A percentile compares a stretch with the other conserved stretches of the same genome.
Evolutionary conservation across 2,888 invertebrate species (phyloP).

Genomic region (Idaea aversata): DNA sequence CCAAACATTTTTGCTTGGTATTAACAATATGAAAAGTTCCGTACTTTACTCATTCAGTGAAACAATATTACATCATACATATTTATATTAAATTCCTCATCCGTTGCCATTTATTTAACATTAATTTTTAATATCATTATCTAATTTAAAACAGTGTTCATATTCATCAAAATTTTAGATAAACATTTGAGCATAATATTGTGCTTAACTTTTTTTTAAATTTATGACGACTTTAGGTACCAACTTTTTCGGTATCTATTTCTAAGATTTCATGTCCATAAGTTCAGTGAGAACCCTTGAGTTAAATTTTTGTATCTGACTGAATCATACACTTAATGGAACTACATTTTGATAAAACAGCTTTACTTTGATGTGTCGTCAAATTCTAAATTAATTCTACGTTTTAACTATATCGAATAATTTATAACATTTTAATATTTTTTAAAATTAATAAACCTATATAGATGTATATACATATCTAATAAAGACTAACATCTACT

Average conservation of each 20-base stretch:
- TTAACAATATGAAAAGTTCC: neutral
- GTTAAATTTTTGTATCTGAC: neutral
- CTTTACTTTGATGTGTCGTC: conserved; percentile 6
- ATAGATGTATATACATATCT: conserved; percentile 4
- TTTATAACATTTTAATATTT: neutral
- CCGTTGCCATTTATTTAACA: neutral
- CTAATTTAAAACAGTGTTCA: neutral
- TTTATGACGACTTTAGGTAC: neutral
- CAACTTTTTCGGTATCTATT: neutral
- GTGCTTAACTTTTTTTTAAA: neutral
- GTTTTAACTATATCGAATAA: conserved; percentile 7
- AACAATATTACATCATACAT: neutral
- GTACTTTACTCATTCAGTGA: neutral
- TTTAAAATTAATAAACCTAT: neutral
- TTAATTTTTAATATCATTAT: neutral
- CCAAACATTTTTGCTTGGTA: neutral
- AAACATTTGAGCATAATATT: neutral
- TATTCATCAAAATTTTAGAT: conserved; percentile 10
- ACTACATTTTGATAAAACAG: neutral
- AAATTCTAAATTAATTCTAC: conserved; percentile 8
- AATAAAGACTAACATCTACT: conserved; percentile 15
- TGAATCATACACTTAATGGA: neutral
- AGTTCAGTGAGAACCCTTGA: neutral
- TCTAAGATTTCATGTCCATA: neutral
- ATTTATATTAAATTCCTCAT: neutral